Evolutionary conservation across 2,113 vertebrate genomes (phyloP).

Genomic region (Vanacampus margaritifer): DNA sequence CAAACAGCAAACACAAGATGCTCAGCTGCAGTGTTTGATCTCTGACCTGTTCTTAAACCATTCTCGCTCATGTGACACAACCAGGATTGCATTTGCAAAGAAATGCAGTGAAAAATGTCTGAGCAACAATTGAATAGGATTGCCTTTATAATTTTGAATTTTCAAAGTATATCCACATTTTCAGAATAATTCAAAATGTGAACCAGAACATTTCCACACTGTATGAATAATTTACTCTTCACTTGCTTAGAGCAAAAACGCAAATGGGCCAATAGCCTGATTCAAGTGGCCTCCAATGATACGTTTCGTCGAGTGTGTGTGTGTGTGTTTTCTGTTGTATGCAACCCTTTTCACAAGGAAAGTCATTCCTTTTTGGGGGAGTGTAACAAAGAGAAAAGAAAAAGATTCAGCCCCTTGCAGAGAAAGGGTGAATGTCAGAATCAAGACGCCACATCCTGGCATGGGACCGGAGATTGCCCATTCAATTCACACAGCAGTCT

Average conservation of each 20-base stretch:
- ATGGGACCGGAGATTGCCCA: constrained; percentile 36
- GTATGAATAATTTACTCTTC: constrained; percentile 36
- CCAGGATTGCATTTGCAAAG: not conserved
- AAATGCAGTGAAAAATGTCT: not conserved
- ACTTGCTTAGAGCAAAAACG: not conserved
- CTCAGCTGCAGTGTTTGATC: constrained; percentile 15
- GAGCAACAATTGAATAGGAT: not conserved
- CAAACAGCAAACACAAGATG: constrained; percentile 22
- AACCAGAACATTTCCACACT: not conserved
- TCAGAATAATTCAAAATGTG: not conserved
- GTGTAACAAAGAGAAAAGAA: not conserved
- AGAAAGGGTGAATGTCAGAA: constrained; percentile 31
- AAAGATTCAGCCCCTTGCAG: not conserved
- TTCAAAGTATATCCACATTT: not conserved
- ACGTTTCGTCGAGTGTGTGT: not conserved
- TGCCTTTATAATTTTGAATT: not conserved
- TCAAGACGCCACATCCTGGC: constrained; percentile 48
- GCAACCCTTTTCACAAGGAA: constrained; percentile 17
- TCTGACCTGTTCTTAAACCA: constrained; percentile 34
- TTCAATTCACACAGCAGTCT: constrained; percentile 40
- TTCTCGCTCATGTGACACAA: constrained; percentile 14
- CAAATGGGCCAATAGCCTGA: constrained; percentile 21
- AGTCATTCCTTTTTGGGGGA: not conserved
- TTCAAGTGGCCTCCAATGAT: constrained; percentile 1
- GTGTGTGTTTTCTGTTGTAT: constrained; percentile 2